phyloP scores from a whole-genome alignment of 2,797 vertebrate genomes.

The Threskiornis aethiopicus region DNA sequence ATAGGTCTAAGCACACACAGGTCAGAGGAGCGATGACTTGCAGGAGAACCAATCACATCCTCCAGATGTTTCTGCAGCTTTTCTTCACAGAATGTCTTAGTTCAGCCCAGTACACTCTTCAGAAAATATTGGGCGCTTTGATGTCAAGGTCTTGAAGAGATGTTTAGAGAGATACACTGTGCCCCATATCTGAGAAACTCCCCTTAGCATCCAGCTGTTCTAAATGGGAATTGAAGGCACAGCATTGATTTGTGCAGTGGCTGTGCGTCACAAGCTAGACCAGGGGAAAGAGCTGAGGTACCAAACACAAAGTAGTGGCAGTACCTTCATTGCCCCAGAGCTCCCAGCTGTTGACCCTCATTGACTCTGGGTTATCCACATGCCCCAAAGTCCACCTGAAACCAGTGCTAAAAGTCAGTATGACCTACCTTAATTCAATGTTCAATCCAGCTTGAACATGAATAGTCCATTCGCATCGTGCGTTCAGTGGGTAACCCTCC shows the following conservation, averaged over 20 bases:
- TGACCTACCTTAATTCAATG: constrained; percentile 87
- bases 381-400: not conserved
- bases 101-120: not conserved
- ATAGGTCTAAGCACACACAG: not conserved
- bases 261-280: not conserved
- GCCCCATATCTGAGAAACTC: not conserved
- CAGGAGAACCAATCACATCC: not conserved
- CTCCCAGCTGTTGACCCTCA: not conserved
- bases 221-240: not conserved
- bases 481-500: constrained; percentile 95
- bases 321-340: not conserved
- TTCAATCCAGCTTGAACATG: constrained; percentile 86
- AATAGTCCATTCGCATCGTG: constrained; percentile 94
- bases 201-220: not conserved
- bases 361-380: not conserved
- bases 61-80: not conserved
- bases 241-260: not conserved
- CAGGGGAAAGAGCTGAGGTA: not conserved
- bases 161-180: not conserved
- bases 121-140: not conserved
- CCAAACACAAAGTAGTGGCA: not conserved
- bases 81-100: not conserved
- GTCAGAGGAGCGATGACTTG: not conserved
- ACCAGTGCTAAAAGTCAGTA: not conserved
- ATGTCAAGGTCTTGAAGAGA: not conserved